Conservation (phyloP, 2,797 vertebrate genomes). For the Pseudochirops cupreus region DNA sequence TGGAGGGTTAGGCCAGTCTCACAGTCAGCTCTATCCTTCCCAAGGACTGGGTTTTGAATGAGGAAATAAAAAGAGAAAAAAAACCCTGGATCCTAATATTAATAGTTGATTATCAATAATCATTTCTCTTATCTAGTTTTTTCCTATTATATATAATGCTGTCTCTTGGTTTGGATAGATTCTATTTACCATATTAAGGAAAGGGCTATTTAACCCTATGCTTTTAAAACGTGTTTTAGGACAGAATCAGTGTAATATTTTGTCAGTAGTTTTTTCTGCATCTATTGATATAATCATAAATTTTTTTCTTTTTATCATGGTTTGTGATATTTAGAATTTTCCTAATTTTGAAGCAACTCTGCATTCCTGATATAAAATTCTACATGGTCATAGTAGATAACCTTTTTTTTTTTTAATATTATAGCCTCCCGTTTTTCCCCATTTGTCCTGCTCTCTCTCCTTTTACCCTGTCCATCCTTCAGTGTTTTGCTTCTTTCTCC, state of each 20-base stretch:
- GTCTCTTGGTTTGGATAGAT: background rate
- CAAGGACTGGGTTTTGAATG: too few relatives aligned
- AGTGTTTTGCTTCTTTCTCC: background rate
- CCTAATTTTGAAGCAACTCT: too few relatives aligned
- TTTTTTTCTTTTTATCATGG: slow-evolving; percentile 46
- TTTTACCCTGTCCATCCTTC: background rate
- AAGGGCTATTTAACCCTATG: slow-evolving; percentile 10
- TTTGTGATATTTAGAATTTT: background rate
- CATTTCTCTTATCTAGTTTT: background rate
- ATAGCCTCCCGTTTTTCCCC: too few relatives aligned
- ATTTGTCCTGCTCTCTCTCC: too few relatives aligned
- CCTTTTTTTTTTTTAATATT: too few relatives aligned
- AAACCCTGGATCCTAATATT: too few relatives aligned
- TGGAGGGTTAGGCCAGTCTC: too few relatives aligned
- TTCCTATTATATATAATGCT: slow-evolving; percentile 23
- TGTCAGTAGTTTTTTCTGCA: slow-evolving; percentile 32
- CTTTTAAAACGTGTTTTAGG: background rate
- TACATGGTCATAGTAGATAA: too few relatives aligned
- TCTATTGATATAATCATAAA: slow-evolving; percentile 33
- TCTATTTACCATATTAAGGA: slow-evolving; percentile 13
- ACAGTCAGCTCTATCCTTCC: too few relatives aligned
- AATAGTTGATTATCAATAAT: too few relatives aligned
- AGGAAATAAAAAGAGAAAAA: too few relatives aligned
- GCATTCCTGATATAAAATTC: too few relatives aligned
- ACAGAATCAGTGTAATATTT: slow-evolving; percentile 12